Evolutionary conservation across 1,140 invertebrate species (phyloP), one percentile per base, ranked within the genome.

Genomic region (Akabosia matsudoensis): DNA sequence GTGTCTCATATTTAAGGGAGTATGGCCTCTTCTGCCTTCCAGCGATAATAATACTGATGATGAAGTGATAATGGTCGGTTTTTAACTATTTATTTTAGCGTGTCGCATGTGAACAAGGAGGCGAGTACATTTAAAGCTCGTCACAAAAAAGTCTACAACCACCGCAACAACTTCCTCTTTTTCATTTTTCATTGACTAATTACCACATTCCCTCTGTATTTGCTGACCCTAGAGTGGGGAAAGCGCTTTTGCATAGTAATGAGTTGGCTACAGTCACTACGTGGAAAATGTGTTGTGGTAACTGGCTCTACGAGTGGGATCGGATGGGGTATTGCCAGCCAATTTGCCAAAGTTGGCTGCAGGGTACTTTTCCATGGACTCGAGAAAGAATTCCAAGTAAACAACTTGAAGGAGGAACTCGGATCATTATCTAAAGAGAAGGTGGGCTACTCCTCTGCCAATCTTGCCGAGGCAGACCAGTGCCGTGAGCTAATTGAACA

Each of bases 231-330:
- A n/a, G 45, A 51, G n/a, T 13, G n/a, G 45, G 45, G 45, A 51
- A 51, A n/a, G 10, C 10, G n/a, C 10, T n/a, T n/a, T n/a, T n/a
- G 22, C 54, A 67, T 2, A 22, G 14, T 10, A 67, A 76, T 76
- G 75, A 28, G 26, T 34, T 28, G 13, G 30, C 33, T 76, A 0
- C 37, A 73, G 61, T 0, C 74, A 22, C 33, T 78, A 10, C 52
- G 76, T 30, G 67, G 67, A 13, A 78, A 78, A 78, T 72, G 70
- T 54, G 79, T 54, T 7, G 51, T 79, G 13, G 82, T 85, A 2
- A 85, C 84, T 10, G 84, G 84, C 14, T 84, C 83, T 1, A 84
- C 84, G 0, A 83, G 83, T 77, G 85, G 85, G 7, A 86, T 85
- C 73, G 85, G 85, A 18, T 77, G 83, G 22, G 84, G 83, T 0